These are phyloP conservation scores for Aradophagus sp. DNA, from an alignment of 1,140 invertebrate genomes.

Conservation along the genomic window DNA sequence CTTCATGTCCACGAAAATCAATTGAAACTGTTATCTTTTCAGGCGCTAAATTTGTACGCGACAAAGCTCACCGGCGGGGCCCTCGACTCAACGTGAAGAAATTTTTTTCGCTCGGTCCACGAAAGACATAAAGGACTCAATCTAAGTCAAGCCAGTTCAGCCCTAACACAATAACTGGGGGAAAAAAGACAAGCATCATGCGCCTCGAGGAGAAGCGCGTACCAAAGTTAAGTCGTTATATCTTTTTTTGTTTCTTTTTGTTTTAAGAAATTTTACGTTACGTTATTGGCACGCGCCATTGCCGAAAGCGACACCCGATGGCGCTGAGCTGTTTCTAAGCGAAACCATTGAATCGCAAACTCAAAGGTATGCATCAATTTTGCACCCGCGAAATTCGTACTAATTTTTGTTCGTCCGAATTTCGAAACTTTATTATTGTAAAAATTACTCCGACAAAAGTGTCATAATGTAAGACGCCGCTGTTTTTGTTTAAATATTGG, in stretches of 20 bases:
- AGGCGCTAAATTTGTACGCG: slow-evolving; percentile 82
- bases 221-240: slow-evolving; percentile 35
- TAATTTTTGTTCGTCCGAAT: too few species aligned
- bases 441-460: too few species aligned
- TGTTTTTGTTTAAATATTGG: too few species aligned
- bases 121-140: slow-evolving; percentile 50
- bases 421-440: too few species aligned
- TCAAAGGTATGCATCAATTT: too few species aligned
- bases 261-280: too few species aligned
- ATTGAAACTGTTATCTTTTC: slow-evolving; percentile 53
- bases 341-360: too few species aligned
- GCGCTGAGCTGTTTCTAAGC: too few species aligned
- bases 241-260: slow-evolving; percentile 29
- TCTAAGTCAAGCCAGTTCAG: slow-evolving; percentile 53
- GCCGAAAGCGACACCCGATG: too few species aligned
- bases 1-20: slow-evolving; percentile 25
- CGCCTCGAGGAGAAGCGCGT: slow-evolving; percentile 7
- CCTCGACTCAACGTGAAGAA: slow-evolving; percentile 76
- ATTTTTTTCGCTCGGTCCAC: slow-evolving; percentile 45
- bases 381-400: too few species aligned
- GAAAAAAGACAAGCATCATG: slow-evolving; percentile 1
- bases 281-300: too few species aligned
- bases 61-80: slow-evolving; percentile 81
- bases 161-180: slow-evolving; percentile 34
- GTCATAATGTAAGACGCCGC: too few species aligned